Base-by-base conservation (phyloP, 1,140 invertebrate genomes). In the Dryas iulia region DNA sequence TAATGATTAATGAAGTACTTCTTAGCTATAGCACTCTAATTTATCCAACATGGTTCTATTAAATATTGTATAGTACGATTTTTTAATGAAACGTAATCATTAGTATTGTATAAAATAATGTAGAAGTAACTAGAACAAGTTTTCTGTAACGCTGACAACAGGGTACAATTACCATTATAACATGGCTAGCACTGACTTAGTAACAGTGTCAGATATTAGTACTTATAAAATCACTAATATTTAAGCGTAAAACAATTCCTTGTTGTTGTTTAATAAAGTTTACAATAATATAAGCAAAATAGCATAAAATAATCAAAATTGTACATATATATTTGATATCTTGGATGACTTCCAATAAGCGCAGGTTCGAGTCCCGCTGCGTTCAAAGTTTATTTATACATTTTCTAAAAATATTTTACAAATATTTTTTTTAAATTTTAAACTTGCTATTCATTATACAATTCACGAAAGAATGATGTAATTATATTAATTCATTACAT, bases 61-160 rank as follows among this genome's bases (percentile, higher is more conserved):
- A 35, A 0, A 59, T 59, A 60, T 26, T 59, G 8, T 26, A 26
- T 47, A 26, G 23, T 47, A 47, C 18, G 7, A 2, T 39, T 39
- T 35, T 47, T 47, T 47, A 18, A 47, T 47, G 10, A 21, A 47
- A 47, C 39, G 8, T 21, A 47, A 14, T 18, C 14, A 39, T 39
- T 18, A 8, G 4, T 18, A 47, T 21, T 2, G 0, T 35, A 25
- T 60, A 60, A 60, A 47, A 47, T 5, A 25, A n/a, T 30, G 47
- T 60, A 39, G 39, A 47, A 60, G 10, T 26, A 47, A 39, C 39
- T 59, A 30, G n/a, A 59, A 59, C 58, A 31, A 59, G 58, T 59
- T 60, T 14, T 47, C 12, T 33, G 59, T 24, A 18, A 25, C 25
- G 23, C 25, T 60, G 59, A 47, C 30, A 60, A 28, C 33, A 39